Evolutionary conservation across 2,888 invertebrate genomes (phyloP).

Genomic region (Synergus japonicus): DNA sequence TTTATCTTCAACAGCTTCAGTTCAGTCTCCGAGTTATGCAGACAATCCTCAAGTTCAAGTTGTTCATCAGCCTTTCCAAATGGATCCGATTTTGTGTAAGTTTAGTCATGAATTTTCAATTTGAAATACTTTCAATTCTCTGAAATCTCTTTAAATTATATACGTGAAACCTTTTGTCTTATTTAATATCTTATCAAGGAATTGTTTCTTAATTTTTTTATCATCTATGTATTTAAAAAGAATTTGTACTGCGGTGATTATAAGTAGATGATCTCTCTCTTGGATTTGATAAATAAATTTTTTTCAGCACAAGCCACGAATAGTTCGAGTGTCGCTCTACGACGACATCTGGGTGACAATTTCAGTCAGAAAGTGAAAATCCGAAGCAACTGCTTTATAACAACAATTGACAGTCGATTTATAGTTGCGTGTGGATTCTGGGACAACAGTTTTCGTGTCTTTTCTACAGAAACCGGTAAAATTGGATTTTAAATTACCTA

Average conservation of each 20-base stretch:
- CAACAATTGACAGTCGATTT: slow-evolving; percentile 97
- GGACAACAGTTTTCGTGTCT: slow-evolving; percentile 99
- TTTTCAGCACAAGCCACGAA: slow-evolving; percentile 85
- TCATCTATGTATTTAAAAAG: too few relatives aligned
- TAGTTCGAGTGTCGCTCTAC: slow-evolving; percentile 85
- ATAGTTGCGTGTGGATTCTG: slow-evolving; percentile 99
- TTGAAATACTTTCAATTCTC: too few relatives aligned
- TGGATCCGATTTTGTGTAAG: slow-evolving; percentile 97
- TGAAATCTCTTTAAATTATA: too few relatives aligned
- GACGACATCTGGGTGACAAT: slow-evolving; percentile 97
- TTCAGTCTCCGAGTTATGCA: slow-evolving; percentile 89
- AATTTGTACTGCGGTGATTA: too few relatives aligned
- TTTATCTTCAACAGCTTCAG: slow-evolving; percentile 79
- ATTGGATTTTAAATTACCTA: slow-evolving; percentile 14
- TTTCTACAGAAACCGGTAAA: slow-evolving; percentile 95
- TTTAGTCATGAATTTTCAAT: slow-evolving; percentile 50
- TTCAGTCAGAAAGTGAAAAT: slow-evolving; percentile 98
- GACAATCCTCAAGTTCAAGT: slow-evolving; percentile 87
- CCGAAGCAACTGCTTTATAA: slow-evolving; percentile 96
- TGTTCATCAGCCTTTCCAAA: slow-evolving; percentile 91
- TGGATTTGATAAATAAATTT: not conserved
- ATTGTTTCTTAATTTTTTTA: too few relatives aligned
- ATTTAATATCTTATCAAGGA: too few relatives aligned
- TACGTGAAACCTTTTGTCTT: too few relatives aligned
- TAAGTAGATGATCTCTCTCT: too few relatives aligned